Percentiles rank a stretch among this genome's conserved stretches.
phyloP scores from a whole-genome alignment of 2,797 vertebrate genomes.

The Ciconia nigra region DNA sequence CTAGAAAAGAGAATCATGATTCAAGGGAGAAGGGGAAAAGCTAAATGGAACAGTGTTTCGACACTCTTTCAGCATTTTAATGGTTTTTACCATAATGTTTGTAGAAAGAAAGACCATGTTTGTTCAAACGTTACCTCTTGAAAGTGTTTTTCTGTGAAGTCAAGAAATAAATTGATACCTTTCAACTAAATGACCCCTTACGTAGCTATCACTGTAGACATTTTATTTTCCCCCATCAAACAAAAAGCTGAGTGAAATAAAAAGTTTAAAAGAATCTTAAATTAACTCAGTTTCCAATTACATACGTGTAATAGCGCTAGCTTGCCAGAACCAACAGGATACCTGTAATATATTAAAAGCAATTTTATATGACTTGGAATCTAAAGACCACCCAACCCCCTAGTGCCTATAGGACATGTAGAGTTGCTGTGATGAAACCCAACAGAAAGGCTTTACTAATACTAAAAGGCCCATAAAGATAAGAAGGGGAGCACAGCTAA shows the following conservation, averaged over 20 bases:
- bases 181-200: not conserved
- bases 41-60: not conserved
- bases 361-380: not conserved
- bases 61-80: not conserved
- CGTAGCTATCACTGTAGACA: not conserved
- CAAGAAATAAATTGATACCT: not conserved
- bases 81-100: not conserved
- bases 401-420: not conserved
- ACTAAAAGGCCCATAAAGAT: not conserved
- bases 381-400: not conserved
- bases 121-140: not conserved
- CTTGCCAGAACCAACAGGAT: not conserved
- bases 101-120: not conserved
- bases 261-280: not conserved
- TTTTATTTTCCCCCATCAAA: not conserved
- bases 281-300: not conserved
- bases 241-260: not conserved
- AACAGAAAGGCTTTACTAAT: not conserved
- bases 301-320: not conserved
- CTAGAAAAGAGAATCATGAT: not conserved
- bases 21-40: not conserved
- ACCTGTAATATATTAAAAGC: not conserved
- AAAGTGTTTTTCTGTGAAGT: not conserved
- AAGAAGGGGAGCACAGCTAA: not conserved
- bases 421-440: not conserved